Percentiles rank a stretch among this genome's conserved stretches.
phyloP scores from a whole-genome alignment of 2,888 invertebrate species.

The Polyommatus icarus region DNA sequence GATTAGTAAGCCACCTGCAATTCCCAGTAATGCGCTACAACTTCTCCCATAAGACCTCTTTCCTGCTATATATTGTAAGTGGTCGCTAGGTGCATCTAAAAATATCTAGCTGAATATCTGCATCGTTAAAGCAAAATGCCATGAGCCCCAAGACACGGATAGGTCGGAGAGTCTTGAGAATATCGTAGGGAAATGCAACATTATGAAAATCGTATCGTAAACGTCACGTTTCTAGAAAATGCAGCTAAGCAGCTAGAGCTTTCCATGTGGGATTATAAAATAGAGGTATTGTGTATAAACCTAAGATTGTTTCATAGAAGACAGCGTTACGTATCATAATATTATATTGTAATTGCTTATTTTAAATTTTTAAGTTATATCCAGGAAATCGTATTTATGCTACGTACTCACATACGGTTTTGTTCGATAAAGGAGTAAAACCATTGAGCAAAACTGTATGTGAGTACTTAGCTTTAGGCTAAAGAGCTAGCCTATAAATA shows the following conservation, averaged over 20 bases:
- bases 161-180: no score
- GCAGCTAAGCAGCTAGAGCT: neutral
- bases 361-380: no score
- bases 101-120: neutral
- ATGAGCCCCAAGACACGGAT: neutral
- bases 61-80: neutral
- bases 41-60: neutral
- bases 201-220: conserved; percentile 25
- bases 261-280: neutral
- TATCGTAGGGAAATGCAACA: neutral
- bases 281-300: neutral
- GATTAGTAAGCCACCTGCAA: neutral
- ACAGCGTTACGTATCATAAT: no score
- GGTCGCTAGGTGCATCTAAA: conserved; percentile 9
- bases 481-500: no score
- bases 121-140: neutral
- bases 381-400: no score
- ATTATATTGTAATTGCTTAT: no score
- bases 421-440: no score
- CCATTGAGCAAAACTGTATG: no score
- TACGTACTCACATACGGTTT: no score
- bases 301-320: no score
- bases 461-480: no score
- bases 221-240: conserved; percentile 10
- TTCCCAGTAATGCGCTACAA: neutral